Base-by-base conservation (phyloP, 2,888 invertebrate species). In the Chymomyza fuscimana region DNA sequence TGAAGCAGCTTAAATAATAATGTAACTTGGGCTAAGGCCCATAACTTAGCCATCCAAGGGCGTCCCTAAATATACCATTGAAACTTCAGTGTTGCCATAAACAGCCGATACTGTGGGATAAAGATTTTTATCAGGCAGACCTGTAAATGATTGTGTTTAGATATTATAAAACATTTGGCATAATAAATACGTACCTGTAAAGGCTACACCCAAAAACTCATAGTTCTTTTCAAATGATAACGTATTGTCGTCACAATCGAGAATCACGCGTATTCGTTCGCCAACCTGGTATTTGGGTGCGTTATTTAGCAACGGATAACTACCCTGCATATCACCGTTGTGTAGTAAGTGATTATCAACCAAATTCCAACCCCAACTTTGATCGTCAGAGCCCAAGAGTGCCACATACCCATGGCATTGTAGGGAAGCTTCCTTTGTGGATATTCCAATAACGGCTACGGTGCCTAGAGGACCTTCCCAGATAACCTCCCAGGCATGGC, bases 321-420 rank as follows among this genome's bases (percentile, higher is more conserved):
- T 97, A 77, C 98, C 98, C 92, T 97, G 97, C 78, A 96, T 96
- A 92, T 98, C 97, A 67, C 99, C 99, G 93, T 98, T 98, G 92
- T 99, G 99, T 85, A 99, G 93, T 81, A 99, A 94, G 93, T 97
- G 96, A 93, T 99, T 99, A 93, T 99, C 99, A 64, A 99, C 99
- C 85, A 99, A 94, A 94, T 99, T 99, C 99, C 99, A 99, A 15
- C 99, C 99, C 99, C 99, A 99, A 89, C 98, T 98, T 91, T 99
- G 96, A 91, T 98, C 97, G 93, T 99, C 98, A 5, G 97, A 96
- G 40, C 99, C 99, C 76, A 99, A 93, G 71, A 99, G 93, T 9
- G 98, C 97, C 64, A 98, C 96, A 93, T 99, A 99, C 67, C 99
- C 99, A 88, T 96, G 97, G 91, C 97, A 97, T 91, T 99, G 97